Base-by-base conservation (phyloP, 1,140 invertebrate genomes). In the Aporrectodea caliginosa region DNA sequence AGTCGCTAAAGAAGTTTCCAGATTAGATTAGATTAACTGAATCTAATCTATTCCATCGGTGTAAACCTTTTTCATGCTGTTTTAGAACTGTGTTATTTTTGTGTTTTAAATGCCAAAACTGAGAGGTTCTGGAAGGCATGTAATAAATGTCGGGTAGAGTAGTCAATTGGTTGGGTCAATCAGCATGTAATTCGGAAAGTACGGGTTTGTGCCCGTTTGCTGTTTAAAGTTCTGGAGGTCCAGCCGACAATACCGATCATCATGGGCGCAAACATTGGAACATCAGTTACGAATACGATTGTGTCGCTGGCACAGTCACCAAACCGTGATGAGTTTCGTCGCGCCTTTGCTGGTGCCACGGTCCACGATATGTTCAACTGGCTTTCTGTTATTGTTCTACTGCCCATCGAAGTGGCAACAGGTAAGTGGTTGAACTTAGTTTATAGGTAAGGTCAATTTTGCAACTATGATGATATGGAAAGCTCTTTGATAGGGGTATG, bases 201-300 rank as follows among this genome's bases (percentile, higher is more conserved):
- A n/a, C n/a, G n/a, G n/a, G n/a, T n/a, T n/a, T n/a, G n/a, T n/a
- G n/a, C n/a, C n/a, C n/a, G 27, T 16, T 73, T 29, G 6, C 14
- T 77, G 34, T 72, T 73, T 2, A 29, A 14, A 77, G 76, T 34
- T 72, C 30, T 77, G 43, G n/a, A 27, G 16, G 69, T 79, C 2
- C 29, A 77, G 34, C 22, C 33, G 16, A 90, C 90, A 1, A 90
- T 92, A 33, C 91, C 91, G 16, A 90, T 92, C 79, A 88, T 92
- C 35, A 91, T 92, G 90, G 91, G 91, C 0, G 89, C 91, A 69
- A 92, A 92, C 83, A 90, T 92, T 80, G 91, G 91, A 27, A 92
- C 91, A 1, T 91, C 90, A 0, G 88, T 92, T 0, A 92, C 91
- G 71, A 92, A 91, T 83, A 91, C 91, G 0, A 86, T 92, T n/a